Evolutionary conservation across 2,113 vertebrate species (phyloP), one percentile per base, ranked within the genome.

Genomic region (Cranoglanis bouderius): DNA sequence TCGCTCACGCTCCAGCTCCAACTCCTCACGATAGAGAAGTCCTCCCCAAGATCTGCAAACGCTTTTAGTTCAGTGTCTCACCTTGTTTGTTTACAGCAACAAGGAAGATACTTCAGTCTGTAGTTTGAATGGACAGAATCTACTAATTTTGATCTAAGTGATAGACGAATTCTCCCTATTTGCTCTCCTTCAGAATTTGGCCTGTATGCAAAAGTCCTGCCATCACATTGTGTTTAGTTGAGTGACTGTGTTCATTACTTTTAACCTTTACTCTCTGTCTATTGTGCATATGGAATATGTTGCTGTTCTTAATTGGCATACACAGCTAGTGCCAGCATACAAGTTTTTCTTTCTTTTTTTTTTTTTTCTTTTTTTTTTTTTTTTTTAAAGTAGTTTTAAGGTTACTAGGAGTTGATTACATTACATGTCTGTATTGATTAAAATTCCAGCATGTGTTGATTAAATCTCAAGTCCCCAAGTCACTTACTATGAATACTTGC

Each of bases 1-100:
- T 75, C 96, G 98, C 85, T 99, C 98, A 90, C 97, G 98, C 46
- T 99, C 98, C 93, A 99, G 98, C 91, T 99, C 98, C 13, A 99
- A 99, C 94, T 99, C 98, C 26, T 99, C 98, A 4, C 96, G 98
- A 95, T 99, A 98, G 94, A 95, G 59, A 87, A 88, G 85, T 0
- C 87, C 40, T 91, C 89, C 87, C 8, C 24, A n/a, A 35, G 38
- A 72, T 43, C 29, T 61, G n/a, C 53, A 32, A 32, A 77, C 46
- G 77, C 61, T 67, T 82, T 24, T 59, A 86, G 70, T 70, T 65
- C n/a, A 51, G 43, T 74, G 82, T 63, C 70, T 38, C 21, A n/a
- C 21, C n/a, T 57, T 81, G 26, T 14, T 81, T 65, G 12, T 40
- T 35, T 49, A n/a, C 14, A 55, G 32, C 40, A 43, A 83, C 26